These are phyloP conservation scores for Ctenochaetus hawaiiensis DNA, from an alignment of 2,797 vertebrate species.

Conservation along the genomic window DNA sequence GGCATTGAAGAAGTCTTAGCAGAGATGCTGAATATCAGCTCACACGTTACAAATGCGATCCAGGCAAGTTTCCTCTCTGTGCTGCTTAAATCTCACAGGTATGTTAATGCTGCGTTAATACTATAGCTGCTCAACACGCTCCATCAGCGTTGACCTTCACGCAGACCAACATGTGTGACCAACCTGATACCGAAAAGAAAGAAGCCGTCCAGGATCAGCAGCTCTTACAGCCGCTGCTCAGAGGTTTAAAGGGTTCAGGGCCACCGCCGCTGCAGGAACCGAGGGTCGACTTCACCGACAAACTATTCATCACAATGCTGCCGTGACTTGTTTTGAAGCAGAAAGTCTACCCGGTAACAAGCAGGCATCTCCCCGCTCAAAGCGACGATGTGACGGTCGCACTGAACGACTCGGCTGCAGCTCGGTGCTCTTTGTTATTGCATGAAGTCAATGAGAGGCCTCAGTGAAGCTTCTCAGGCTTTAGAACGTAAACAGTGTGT, in stretches of 20 bases:
- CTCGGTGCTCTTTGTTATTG: neutral
- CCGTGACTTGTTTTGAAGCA: neutral
- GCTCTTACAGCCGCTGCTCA: neutral
- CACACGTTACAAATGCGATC: neutral
- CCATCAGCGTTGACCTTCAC: conserved; percentile 61
- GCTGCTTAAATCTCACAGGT: conserved; percentile 10
- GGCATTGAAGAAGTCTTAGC: too few relatives aligned
- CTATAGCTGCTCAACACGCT: conserved; percentile 10
- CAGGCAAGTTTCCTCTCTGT: neutral
- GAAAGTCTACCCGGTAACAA: conserved; percentile 48
- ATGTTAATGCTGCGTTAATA: conserved; percentile 44
- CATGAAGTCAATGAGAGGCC: conserved; percentile 38
- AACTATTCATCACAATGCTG: conserved; percentile 25
- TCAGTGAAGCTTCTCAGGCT: neutral
- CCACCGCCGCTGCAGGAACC: neutral
- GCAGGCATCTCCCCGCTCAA: neutral
- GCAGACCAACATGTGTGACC: conserved; percentile 31
- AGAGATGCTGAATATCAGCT: too few relatives aligned
- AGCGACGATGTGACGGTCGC: conserved; percentile 8
- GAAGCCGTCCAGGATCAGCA: conserved; percentile 1
- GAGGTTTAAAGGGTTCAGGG: conserved; percentile 39
- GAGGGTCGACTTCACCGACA: conserved; percentile 35
- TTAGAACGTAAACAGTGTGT: conserved; percentile 26
- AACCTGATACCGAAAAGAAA: conserved; percentile 40
- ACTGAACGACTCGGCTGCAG: neutral